Percentiles rank a stretch among this genome's conserved stretches.
These are phyloP conservation scores for Vimba vimba DNA, from an alignment of 2,113 vertebrate species.

Conservation along the genomic window DNA sequence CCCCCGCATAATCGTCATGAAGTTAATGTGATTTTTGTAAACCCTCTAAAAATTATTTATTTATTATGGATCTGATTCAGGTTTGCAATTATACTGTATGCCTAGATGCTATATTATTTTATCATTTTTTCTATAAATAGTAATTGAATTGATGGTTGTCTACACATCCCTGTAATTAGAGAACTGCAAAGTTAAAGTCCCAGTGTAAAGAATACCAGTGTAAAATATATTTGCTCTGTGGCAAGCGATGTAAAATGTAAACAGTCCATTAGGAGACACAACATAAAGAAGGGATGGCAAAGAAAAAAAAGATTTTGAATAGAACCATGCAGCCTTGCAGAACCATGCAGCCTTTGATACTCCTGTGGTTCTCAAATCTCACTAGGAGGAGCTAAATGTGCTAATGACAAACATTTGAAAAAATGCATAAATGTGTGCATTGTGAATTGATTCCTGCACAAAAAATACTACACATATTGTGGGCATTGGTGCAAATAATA, in stretches of 20 bases:
- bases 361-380: no score
- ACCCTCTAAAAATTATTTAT: neutral
- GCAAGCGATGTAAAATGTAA: neutral
- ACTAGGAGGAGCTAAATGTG: no score
- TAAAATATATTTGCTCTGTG: neutral
- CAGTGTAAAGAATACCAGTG: slow-evolving; percentile 4
- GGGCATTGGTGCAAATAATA: no score
- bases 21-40: slow-evolving; percentile 8
- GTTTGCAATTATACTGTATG: slow-evolving; percentile 1
- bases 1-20: neutral
- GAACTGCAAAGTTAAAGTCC: neutral
- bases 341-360: no score
- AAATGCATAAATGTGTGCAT: no score
- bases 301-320: neutral
- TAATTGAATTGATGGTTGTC: neutral
- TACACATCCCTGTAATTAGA: slow-evolving; percentile 16
- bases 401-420: no score
- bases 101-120: neutral
- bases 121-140: neutral
- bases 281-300: neutral
- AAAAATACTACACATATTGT: no score
- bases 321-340: no score
- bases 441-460: no score
- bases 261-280: neutral
- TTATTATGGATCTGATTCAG: slow-evolving; percentile 12